Percentiles rank a stretch among this genome's conserved stretches.
These are phyloP conservation scores for Hydrochoerus hydrochaeris DNA, from an alignment of 2,113 vertebrate species.

Conservation along the genomic window DNA sequence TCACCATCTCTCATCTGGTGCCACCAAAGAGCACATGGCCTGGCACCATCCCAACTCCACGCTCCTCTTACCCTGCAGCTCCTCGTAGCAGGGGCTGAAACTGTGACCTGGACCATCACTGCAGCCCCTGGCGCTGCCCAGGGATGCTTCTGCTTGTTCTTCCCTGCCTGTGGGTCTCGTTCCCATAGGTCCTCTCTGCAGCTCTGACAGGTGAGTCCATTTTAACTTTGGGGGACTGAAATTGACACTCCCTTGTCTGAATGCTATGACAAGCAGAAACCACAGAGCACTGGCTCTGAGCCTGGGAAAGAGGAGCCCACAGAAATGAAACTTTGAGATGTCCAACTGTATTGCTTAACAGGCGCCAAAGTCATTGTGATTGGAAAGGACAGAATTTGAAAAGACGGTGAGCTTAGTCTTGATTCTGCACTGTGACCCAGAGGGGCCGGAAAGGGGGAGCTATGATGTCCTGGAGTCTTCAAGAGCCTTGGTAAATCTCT, in stretches of 20 bases:
- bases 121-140: background rate
- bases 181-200: background rate
- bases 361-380: background rate
- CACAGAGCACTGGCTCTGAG: background rate
- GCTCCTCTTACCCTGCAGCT: background rate
- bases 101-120: background rate
- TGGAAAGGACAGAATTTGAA: background rate
- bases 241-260: background rate
- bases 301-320: background rate
- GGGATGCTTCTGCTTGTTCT: background rate
- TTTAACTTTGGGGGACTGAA: background rate
- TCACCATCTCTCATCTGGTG: background rate
- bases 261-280: background rate
- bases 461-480: background rate
- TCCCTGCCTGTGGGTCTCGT: background rate
- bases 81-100: background rate
- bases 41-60: background rate
- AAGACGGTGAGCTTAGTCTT: background rate
- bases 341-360: background rate
- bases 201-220: background rate
- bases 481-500: background rate
- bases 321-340: background rate
- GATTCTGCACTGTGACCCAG: background rate
- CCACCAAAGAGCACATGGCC: background rate
- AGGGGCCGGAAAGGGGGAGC: background rate